Percentiles rank a stretch among this genome's conserved stretches.
These are phyloP conservation scores for Porites evermanni DNA, from an alignment of 92 coral and sea anemone species.

Conservation along the genomic window DNA sequence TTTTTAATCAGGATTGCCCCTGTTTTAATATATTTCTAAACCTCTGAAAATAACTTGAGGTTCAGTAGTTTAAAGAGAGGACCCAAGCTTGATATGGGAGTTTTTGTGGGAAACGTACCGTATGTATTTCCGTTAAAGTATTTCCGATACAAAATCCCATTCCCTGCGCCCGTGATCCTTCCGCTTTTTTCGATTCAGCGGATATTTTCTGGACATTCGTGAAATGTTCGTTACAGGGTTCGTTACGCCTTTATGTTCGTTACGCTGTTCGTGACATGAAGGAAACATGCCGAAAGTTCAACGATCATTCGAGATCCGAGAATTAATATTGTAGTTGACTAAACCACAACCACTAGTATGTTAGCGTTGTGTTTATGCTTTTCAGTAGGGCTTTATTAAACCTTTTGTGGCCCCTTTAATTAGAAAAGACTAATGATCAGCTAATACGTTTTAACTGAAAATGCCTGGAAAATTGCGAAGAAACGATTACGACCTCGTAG, in stretches of 20 bases:
- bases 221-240: too few relatives aligned
- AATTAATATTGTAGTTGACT: background rate
- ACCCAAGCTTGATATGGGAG: too few relatives aligned
- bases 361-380: constrained; percentile 6
- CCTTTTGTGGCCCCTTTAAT: constrained; percentile 12
- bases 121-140: too few relatives aligned
- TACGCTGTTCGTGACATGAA: background rate
- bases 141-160: too few relatives aligned
- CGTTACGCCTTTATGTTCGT: background rate
- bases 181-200: too few relatives aligned
- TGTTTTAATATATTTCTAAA: too few relatives aligned
- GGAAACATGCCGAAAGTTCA: background rate
- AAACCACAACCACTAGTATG: background rate
- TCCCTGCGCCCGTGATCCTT: too few relatives aligned
- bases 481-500: constrained; percentile 89
- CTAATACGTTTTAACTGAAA: constrained; percentile 6
- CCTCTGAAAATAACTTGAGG: too few relatives aligned
- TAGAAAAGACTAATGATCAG: constrained; percentile 9
- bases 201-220: too few relatives aligned
- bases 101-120: too few relatives aligned
- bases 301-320: background rate
- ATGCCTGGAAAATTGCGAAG: constrained; percentile 91
- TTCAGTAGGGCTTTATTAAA: constrained; percentile 11
- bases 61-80: too few relatives aligned
- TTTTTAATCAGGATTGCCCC: too few relatives aligned